phyloP scores from a whole-genome alignment of 2,797 vertebrate genomes.

The Gymnopithys bicolor region DNA sequence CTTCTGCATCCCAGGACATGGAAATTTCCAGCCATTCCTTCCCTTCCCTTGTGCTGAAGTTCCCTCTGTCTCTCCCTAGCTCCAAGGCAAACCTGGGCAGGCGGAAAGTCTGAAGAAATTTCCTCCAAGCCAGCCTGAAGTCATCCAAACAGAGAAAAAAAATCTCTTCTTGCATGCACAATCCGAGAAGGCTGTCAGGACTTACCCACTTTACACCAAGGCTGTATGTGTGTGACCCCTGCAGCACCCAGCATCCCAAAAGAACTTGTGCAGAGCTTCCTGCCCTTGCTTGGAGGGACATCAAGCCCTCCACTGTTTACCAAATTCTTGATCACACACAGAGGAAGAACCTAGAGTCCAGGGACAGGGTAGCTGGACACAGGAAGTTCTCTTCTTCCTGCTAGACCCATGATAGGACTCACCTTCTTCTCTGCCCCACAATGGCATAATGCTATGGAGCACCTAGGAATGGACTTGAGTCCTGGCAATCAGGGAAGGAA shows the following conservation, averaged over 20 bases:
- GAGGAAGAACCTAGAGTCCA: neutral
- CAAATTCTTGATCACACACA: neutral
- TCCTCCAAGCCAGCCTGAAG: slow-evolving; percentile 18
- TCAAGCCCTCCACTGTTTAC: neutral
- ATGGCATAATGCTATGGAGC: neutral
- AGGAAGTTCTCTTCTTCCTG: neutral
- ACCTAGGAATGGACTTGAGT: neutral
- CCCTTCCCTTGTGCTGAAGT: neutral
- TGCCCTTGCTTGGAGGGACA: neutral
- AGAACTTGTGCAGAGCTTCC: neutral
- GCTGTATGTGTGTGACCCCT: neutral
- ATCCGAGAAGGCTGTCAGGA: neutral
- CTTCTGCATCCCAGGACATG: neutral
- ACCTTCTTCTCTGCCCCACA: neutral
- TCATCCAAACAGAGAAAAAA: neutral
- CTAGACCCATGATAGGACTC: neutral
- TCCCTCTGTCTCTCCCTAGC: neutral
- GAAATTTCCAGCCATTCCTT: slow-evolving; percentile 53
- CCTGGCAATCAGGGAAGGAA: neutral
- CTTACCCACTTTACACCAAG: neutral
- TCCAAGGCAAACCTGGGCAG: neutral
- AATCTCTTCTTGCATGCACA: neutral
- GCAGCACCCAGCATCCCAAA: neutral
- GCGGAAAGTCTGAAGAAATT: slow-evolving; percentile 43
- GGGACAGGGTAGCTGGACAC: neutral